A percentile compares a stretch with the other conserved stretches of the same genome.
Conservation (phyloP, 2,797 vertebrate genomes). For the Myotis vivesi region DNA sequence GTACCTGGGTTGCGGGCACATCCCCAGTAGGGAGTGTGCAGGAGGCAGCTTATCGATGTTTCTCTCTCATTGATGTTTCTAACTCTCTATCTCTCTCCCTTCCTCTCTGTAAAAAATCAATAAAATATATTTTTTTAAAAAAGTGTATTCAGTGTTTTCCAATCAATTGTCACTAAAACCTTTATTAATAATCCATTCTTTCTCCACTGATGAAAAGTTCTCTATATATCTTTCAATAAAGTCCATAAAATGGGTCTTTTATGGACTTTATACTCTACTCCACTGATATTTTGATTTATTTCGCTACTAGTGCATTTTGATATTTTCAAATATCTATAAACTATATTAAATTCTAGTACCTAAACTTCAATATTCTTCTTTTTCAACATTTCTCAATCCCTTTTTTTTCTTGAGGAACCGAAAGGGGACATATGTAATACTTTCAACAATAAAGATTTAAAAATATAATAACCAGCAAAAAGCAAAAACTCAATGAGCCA, state of each 20-base stretch:
- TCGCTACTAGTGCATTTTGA: neutral
- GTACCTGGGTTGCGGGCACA: too few relatives aligned
- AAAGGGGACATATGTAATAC: neutral
- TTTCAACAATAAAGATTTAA: too few relatives aligned
- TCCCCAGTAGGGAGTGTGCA: too few relatives aligned
- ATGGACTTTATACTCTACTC: neutral
- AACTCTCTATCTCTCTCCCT: too few relatives aligned
- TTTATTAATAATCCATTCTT: slow-evolving; percentile 33
- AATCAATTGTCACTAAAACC: neutral
- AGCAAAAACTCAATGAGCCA: neutral
- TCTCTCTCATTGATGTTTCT: too few relatives aligned
- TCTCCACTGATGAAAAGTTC: slow-evolving; percentile 12
- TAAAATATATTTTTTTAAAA: too few relatives aligned
- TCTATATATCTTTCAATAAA: neutral
- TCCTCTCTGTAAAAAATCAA: too few relatives aligned
- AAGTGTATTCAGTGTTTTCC: slow-evolving; percentile 33
- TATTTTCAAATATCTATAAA: slow-evolving; percentile 29
- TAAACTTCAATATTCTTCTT: slow-evolving; percentile 17
- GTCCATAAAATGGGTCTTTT: neutral
- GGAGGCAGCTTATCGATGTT: too few relatives aligned
- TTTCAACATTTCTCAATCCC: neutral
- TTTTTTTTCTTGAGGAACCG: neutral
- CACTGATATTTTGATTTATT: slow-evolving; percentile 20
- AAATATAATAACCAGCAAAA: too few relatives aligned
- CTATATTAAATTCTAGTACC: slow-evolving; percentile 11